Percentiles rank a stretch among this genome's conserved stretches.
Evolutionary conservation across 2,888 invertebrate genomes (phyloP).

Genomic region (Pantelozetes paolii): DNA sequence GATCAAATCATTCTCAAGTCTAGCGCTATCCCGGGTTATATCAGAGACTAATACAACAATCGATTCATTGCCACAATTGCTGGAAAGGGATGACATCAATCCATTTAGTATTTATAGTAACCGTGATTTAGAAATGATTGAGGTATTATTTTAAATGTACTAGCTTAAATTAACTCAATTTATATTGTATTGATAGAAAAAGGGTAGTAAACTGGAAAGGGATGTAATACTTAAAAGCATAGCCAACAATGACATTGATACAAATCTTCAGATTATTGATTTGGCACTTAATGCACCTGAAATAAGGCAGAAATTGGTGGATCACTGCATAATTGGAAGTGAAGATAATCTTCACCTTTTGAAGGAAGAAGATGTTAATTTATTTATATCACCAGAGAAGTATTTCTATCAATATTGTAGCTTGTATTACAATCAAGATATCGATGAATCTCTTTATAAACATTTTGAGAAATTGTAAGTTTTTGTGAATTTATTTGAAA

Average conservation of each 20-base stretch:
- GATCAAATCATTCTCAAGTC: not conserved
- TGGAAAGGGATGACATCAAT: not conserved
- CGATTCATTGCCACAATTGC: not conserved
- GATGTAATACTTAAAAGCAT: not conserved
- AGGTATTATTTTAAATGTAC: not conserved
- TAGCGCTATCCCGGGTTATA: not conserved
- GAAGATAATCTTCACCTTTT: not conserved
- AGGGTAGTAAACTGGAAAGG: not conserved
- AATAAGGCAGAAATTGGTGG: not conserved
- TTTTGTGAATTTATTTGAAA: not conserved
- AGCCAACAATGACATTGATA: not conserved
- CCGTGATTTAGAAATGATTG: not conserved
- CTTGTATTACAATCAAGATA: not conserved
- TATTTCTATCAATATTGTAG: not conserved
- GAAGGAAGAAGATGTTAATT: slow-evolving; percentile 4
- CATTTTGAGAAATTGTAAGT: slow-evolving; percentile 5
- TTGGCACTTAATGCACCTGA: not conserved
- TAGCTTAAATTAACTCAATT: not conserved
- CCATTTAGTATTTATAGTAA: not conserved
- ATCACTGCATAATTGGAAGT: not conserved
- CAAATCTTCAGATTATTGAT: not conserved
- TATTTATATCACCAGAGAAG: not conserved
- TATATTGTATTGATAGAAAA: not conserved
- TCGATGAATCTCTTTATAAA: not conserved
- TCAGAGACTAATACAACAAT: not conserved